Evolutionary conservation across 2,113 vertebrate genomes (phyloP).

Genomic region (Panthera tigris): DNA sequence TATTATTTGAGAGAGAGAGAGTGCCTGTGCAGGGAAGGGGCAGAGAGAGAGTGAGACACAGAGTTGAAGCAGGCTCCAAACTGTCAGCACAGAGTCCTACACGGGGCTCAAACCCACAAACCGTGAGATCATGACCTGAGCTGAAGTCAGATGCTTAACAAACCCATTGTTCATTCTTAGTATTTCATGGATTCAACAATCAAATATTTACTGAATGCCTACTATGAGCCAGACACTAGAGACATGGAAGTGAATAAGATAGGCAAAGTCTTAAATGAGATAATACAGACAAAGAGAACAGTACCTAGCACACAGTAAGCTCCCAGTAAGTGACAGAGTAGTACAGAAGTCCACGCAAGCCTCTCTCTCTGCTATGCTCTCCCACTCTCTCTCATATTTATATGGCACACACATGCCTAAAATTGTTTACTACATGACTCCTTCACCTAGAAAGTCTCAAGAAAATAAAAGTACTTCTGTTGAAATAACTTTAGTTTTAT

Average conservation of each 20-base stretch:
- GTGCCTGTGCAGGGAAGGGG: too few relatives aligned
- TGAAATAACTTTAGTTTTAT: conserved; percentile 51
- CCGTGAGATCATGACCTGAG: too few relatives aligned
- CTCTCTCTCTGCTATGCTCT: not conserved
- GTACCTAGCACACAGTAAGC: not conserved
- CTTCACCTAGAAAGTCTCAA: not conserved
- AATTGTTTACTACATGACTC: not conserved
- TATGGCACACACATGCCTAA: not conserved
- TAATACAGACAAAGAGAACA: not conserved
- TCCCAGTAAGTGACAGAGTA: not conserved
- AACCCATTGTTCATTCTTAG: not conserved
- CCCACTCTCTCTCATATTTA: not conserved
- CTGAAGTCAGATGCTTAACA: too few relatives aligned
- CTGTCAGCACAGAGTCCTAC: too few relatives aligned
- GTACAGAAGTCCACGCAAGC: not conserved
- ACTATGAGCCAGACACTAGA: not conserved
- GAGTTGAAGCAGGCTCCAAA: too few relatives aligned
- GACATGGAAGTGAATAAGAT: not conserved
- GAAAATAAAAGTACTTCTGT: conserved; percentile 36
- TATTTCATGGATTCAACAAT: conserved; percentile 11
- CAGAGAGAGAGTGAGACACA: too few relatives aligned
- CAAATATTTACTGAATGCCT: not conserved
- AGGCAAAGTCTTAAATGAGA: not conserved
- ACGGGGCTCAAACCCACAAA: too few relatives aligned
- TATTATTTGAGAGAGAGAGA: too few relatives aligned